A percentile compares a stretch with the other conserved stretches of the same genome.
Evolutionary conservation across 2,797 vertebrate genomes (phyloP).

Genomic region (Falco berigora): DNA sequence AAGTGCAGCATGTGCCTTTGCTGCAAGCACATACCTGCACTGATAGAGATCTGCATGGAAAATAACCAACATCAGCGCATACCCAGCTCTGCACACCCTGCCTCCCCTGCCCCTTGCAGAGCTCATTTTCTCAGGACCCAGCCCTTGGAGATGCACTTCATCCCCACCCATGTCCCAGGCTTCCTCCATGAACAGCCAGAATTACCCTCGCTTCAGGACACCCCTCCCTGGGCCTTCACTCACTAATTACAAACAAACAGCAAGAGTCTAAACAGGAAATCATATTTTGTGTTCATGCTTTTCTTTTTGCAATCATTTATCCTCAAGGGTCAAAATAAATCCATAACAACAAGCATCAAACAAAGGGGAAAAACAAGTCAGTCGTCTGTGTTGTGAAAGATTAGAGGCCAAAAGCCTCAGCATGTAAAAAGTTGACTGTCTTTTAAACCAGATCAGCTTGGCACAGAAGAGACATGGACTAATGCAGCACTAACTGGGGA

Average conservation of each 20-base stretch:
- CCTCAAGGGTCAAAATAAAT: constrained; percentile 29
- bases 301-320: neutral
- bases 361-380: constrained; percentile 5
- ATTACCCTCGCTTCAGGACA: neutral
- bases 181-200: neutral
- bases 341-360: constrained; percentile 5
- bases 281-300: neutral
- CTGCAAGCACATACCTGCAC: neutral
- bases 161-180: neutral
- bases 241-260: neutral
- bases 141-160: neutral
- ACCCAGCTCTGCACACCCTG: neutral
- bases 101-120: neutral
- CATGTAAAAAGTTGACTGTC: neutral
- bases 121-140: neutral
- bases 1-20: neutral
- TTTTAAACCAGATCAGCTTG: neutral
- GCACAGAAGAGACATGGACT: neutral
- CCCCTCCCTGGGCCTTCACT: neutral
- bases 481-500: neutral
- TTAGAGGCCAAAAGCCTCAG: neutral
- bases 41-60: neutral
- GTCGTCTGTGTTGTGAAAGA: neutral
- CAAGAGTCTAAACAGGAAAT: constrained; percentile 19
- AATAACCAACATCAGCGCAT: neutral